These are phyloP conservation scores for Nasonovia ribisnigri DNA, from an alignment of 2,888 invertebrate species.

Conservation along the genomic window DNA sequence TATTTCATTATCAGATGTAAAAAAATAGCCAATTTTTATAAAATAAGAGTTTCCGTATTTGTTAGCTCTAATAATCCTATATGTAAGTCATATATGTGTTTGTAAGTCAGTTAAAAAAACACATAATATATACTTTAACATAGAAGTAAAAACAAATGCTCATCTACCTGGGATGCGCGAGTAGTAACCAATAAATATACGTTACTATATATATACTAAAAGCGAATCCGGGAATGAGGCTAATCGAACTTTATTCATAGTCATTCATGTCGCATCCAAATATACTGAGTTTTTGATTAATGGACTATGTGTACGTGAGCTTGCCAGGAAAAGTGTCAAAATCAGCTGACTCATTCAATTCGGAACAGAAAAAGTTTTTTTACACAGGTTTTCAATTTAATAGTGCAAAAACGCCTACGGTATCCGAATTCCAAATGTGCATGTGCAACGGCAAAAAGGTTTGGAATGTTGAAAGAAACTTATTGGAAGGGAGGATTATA, in stretches of 20 bases:
- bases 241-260: slow-evolving; percentile 59
- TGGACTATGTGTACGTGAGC: slow-evolving; percentile 49
- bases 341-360: slow-evolving; percentile 62
- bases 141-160: background rate
- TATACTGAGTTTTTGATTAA: slow-evolving; percentile 57
- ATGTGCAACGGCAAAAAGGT: slow-evolving; percentile 62
- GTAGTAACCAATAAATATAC: background rate
- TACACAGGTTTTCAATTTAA: slow-evolving; percentile 64
- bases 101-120: background rate
- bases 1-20: background rate
- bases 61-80: background rate
- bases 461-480: slow-evolving; percentile 55
- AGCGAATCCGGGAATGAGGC: slow-evolving; percentile 17
- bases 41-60: background rate
- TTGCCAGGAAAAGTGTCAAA: slow-evolving; percentile 54
- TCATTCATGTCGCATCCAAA: slow-evolving; percentile 50
- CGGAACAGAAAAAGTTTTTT: slow-evolving; percentile 37
- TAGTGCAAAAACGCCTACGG: slow-evolving; percentile 55
- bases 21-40: background rate
- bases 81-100: background rate
- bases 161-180: background rate
- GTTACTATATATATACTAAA: background rate
- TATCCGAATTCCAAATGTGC: slow-evolving; percentile 62
- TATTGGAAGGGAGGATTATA: background rate
- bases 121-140: background rate